Base-by-base conservation (phyloP, 53 echinoderm and acorn worm genomes). In the Henricia sp. region DNA sequence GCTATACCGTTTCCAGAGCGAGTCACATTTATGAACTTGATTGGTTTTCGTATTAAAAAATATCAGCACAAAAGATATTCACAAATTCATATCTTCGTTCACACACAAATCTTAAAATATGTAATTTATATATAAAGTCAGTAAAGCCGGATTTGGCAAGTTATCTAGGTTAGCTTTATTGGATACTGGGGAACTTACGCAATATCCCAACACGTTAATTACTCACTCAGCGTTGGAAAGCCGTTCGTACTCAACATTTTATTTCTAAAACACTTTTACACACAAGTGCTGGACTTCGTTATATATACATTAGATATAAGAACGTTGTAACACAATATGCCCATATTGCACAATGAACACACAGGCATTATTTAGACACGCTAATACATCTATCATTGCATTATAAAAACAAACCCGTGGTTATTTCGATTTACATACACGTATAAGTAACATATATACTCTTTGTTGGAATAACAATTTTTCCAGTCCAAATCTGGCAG, bases 251-350 rank as follows among this genome's bases (percentile, higher is more conserved):
- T 63, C 38, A 63, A 64, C 13, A 80, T 63, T 29, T 64, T 20
- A 80, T 64, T 63, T 34, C 80, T 80, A 80, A 80, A 64, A 80
- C 80, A 80, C 21, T 43, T 55, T 26, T 58, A 32, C 34, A 50
- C 62, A 80, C 46, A 32, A 33, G 46, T 80, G 80, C 65, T 63
- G 80, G 63, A 62, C 65, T 60, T 33, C 17, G 12, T 34, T 70
- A 70, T 64, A 80, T 80, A 80, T 48, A 80, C 56, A 77, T 42
- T 28, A 30, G 30, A 35, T 30, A 57, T 34, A 27, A 33, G 26
- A 34, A n/a, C 6, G 24, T 28, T 16, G 17, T 14, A 66, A 17
- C 37, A 67, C 41, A 38, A 14, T 33, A 28, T 32, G 35, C 66
- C n/a, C 40, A 16, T 12, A 17, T 37, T 68, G 11, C 40, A 68